A percentile compares a stretch with the other conserved stretches of the same genome.
Evolutionary conservation across 2,797 vertebrate species (phyloP).

Genomic region (Allobates femoralis): DNA sequence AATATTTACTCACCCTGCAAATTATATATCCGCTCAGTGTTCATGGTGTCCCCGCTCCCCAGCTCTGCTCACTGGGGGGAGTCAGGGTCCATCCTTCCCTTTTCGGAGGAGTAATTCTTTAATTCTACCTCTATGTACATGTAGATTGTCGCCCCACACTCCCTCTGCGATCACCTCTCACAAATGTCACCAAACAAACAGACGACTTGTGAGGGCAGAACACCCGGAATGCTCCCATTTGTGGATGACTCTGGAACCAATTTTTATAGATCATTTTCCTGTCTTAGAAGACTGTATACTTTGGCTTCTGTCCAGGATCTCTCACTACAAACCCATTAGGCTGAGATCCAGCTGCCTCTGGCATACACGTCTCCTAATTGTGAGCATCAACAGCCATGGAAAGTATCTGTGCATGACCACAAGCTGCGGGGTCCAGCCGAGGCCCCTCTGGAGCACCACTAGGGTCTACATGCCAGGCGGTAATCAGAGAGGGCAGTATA

Average conservation of each 20-base stretch:
- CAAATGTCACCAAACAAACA: constrained; percentile 21
- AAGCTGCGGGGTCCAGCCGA: neutral
- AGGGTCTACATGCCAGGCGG: neutral
- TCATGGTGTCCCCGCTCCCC: neutral
- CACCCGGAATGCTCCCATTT: constrained; percentile 32
- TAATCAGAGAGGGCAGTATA: neutral
- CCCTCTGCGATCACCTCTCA: neutral
- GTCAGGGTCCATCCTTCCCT: no score
- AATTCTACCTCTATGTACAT: neutral
- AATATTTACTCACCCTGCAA: constrained; percentile 33
- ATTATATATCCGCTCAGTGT: neutral
- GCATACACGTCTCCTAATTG: neutral
- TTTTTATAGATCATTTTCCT: constrained; percentile 44
- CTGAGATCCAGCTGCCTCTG: constrained; percentile 28
- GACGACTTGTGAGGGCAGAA: constrained; percentile 38
- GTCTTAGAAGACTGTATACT: constrained; percentile 45
- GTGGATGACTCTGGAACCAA: constrained; percentile 37
- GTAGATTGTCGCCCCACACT: neutral
- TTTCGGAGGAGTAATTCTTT: neutral
- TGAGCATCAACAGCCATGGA: constrained; percentile 18
- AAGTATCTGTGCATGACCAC: neutral
- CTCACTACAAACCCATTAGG: constrained; percentile 53
- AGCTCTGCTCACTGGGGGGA: neutral
- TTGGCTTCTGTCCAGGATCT: constrained; percentile 44
- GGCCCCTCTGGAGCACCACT: neutral